Percentiles rank a stretch among this genome's conserved stretches.
These are phyloP conservation scores for Botrylloides violaceus DNA, from an alignment of 23 tunicate species.

Conservation along the genomic window DNA sequence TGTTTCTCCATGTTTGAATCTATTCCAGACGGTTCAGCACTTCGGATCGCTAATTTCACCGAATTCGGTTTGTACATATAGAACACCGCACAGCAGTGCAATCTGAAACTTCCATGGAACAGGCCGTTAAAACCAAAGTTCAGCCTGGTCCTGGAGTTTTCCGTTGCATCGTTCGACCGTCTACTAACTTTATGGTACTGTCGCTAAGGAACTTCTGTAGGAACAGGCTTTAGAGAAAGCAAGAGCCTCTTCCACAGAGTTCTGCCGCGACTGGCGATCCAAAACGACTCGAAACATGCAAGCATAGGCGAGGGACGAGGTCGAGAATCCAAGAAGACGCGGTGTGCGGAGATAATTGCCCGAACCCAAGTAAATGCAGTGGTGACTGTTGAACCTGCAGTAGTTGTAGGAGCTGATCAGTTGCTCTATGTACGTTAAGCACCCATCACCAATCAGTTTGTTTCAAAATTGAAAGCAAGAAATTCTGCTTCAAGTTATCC, in stretches of 20 bases:
- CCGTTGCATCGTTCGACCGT: background rate
- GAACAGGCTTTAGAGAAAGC: constrained; percentile 33
- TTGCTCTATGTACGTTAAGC: too few relatives aligned
- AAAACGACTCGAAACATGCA: too few relatives aligned
- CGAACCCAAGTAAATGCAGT: too few relatives aligned
- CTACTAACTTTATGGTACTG: background rate
- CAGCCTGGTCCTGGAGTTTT: constrained; percentile 37
- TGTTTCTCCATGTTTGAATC: constrained; percentile 13
- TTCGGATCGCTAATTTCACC: constrained; percentile 11
- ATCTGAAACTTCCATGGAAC: constrained; percentile 47
- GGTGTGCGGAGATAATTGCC: too few relatives aligned
- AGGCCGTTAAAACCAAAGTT: constrained; percentile 19
- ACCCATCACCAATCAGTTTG: too few relatives aligned
- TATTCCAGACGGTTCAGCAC: constrained; percentile 32
- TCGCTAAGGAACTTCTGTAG: constrained; percentile 52
- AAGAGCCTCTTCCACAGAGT: constrained; percentile 34
- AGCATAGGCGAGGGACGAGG: too few relatives aligned
- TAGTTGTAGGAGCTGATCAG: too few relatives aligned
- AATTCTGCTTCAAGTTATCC: too few relatives aligned
- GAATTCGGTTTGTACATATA: background rate
- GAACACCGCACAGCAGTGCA: background rate
- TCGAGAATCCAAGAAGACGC: too few relatives aligned
- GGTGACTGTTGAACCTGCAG: too few relatives aligned
- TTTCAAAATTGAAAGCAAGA: too few relatives aligned
- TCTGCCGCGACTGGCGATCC: constrained; percentile 13